Conservation (phyloP, 2,888 invertebrate species). For the Ennomos erosarius region DNA sequence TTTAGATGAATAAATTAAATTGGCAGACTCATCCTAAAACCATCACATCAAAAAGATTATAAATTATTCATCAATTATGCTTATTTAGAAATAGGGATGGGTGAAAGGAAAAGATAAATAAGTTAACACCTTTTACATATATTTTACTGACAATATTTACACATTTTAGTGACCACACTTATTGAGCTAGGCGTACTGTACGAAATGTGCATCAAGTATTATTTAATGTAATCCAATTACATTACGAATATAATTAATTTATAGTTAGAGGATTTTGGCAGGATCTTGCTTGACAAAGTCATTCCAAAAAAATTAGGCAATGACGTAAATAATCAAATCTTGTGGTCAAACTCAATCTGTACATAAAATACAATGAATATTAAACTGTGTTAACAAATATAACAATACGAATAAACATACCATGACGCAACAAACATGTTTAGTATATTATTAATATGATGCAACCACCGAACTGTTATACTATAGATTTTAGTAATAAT, state of each 20-base stretch:
- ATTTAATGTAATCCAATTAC: constrained; percentile 77
- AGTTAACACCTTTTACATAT: constrained; percentile 82
- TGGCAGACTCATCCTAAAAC: no score
- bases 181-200: constrained; percentile 82
- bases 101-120: constrained; percentile 43
- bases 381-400: constrained; percentile 58
- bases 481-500: constrained; percentile 38
- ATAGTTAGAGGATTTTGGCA: constrained; percentile 72
- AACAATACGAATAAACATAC: constrained; percentile 55
- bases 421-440: constrained; percentile 55
- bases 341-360: constrained; percentile 61
- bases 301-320: constrained; percentile 64
- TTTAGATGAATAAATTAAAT: no score
- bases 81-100: background rate
- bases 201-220: constrained; percentile 81
- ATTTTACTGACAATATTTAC: constrained; percentile 85
- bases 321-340: constrained; percentile 44
- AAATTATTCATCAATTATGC: background rate
- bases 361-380: constrained; percentile 61
- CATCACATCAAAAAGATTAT: no score
- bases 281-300: constrained; percentile 81
- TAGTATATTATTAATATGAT: constrained; percentile 11
- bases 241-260: constrained; percentile 65
- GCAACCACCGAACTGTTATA: constrained; percentile 40
- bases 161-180: constrained; percentile 84